Percentiles rank a stretch among this genome's conserved stretches.
These are phyloP conservation scores for Lasiurus borealis DNA, from an alignment of 2,113 vertebrate species.

Conservation along the genomic window DNA sequence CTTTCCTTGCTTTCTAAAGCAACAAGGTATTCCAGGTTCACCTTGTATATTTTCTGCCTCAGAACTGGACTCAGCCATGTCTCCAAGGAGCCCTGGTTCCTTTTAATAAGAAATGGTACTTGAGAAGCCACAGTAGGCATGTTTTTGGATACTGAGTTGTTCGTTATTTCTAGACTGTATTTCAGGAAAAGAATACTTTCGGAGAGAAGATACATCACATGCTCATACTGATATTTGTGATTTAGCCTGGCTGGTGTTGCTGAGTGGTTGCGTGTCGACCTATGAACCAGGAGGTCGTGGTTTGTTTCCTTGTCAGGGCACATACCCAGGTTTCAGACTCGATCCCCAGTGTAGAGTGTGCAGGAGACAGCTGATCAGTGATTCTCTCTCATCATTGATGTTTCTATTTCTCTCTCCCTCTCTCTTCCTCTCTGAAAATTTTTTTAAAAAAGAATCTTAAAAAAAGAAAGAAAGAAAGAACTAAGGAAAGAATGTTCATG, in stretches of 20 bases:
- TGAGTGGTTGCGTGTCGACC: too few relatives aligned
- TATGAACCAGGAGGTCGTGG: too few relatives aligned
- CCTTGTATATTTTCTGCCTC: background rate
- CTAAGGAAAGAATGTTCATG: background rate
- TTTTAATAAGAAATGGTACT: background rate
- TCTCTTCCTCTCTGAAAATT: too few relatives aligned
- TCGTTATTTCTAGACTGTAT: background rate
- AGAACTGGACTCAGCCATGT: background rate
- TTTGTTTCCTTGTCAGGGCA: too few relatives aligned
- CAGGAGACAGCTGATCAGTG: too few relatives aligned
- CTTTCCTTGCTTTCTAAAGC: background rate
- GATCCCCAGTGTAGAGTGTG: too few relatives aligned
- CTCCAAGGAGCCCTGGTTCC: background rate
- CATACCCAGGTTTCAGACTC: too few relatives aligned
- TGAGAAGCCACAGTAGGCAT: background rate
- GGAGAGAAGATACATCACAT: slow-evolving; percentile 13
- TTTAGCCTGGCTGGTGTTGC: background rate
- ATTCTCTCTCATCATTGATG: too few relatives aligned
- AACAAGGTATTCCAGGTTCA: background rate
- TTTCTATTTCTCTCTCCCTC: too few relatives aligned
- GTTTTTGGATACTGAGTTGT: background rate
- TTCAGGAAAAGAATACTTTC: slow-evolving; percentile 9
- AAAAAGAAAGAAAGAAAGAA: background rate
- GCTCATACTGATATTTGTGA: background rate
- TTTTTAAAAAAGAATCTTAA: too few relatives aligned